Conservation (phyloP, 2,888 invertebrate genomes). For the Zygaena filipendulae region DNA sequence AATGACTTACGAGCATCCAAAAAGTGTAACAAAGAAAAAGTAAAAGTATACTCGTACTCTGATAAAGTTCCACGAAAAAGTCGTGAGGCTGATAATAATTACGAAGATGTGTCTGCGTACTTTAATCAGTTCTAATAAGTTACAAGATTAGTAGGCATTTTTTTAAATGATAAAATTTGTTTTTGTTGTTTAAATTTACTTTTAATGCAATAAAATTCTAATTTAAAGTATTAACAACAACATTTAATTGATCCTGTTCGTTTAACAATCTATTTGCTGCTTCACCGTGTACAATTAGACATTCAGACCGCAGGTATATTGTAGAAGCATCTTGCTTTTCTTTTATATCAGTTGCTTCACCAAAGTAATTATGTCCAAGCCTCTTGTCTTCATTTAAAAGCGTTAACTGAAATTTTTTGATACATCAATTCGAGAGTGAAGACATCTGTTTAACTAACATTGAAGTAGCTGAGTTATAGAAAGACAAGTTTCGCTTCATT, state of each 20-base stretch:
- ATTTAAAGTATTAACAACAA: too few relatives aligned
- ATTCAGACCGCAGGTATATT: constrained; percentile 21
- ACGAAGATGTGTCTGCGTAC: constrained; percentile 22
- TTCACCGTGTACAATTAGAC: constrained; percentile 21
- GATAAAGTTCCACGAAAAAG: constrained; percentile 27
- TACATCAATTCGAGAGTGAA: too few relatives aligned
- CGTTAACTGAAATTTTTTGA: too few relatives aligned
- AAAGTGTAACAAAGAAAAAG: constrained; percentile 38
- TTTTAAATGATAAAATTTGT: too few relatives aligned
- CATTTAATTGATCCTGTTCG: too few relatives aligned
- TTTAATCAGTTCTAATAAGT: constrained; percentile 21
- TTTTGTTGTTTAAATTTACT: too few relatives aligned
- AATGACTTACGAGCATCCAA: constrained; percentile 31
- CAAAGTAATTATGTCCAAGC: constrained; percentile 24
- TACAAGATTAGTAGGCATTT: too few relatives aligned
- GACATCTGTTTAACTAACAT: too few relatives aligned
- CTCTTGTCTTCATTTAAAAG: constrained; percentile 22
- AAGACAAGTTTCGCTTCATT: too few relatives aligned
- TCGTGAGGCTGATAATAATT: constrained; percentile 20
- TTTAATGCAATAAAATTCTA: too few relatives aligned
- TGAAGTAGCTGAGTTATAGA: too few relatives aligned
- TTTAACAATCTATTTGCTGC: constrained; percentile 21
- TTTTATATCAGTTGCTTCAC: constrained; percentile 24
- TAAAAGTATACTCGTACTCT: constrained; percentile 38
- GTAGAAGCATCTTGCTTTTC: constrained; percentile 21